Conservation (phyloP, 2,113 vertebrate species). For the Halcyon senegalensis region DNA sequence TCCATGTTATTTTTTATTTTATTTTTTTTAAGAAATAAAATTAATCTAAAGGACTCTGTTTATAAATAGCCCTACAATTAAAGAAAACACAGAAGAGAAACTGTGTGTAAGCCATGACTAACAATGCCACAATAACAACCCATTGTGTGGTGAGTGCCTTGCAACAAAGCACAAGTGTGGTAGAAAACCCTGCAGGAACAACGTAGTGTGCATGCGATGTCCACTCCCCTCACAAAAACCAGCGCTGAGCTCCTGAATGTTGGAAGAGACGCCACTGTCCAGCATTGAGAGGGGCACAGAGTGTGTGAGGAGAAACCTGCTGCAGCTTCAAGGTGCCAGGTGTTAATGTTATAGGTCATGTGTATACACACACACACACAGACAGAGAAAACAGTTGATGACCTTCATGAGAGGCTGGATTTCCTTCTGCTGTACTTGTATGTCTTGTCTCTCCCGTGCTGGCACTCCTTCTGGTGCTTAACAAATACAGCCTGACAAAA, state of each 20-base stretch:
- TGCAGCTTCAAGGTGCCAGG: neutral
- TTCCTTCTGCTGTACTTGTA: neutral
- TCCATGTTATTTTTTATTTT: neutral
- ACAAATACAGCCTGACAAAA: neutral
- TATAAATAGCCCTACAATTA: neutral
- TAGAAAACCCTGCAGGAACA: neutral
- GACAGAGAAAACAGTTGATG: neutral
- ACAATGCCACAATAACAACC: constrained; percentile 20
- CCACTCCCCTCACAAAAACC: neutral
- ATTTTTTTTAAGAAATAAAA: neutral
- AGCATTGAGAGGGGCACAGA: neutral
- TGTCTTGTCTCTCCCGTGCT: neutral
- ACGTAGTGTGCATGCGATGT: neutral
- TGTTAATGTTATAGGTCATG: neutral
- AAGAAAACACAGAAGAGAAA: constrained; percentile 55
- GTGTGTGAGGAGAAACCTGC: neutral
- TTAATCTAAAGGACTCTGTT: neutral
- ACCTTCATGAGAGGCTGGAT: neutral
- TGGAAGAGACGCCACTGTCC: neutral
- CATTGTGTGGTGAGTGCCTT: neutral
- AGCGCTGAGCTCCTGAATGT: neutral
- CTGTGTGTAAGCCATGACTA: neutral
- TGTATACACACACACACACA: neutral
- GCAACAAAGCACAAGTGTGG: neutral
- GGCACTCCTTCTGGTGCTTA: neutral